Evolutionary conservation across 2,113 vertebrate species (phyloP), one percentile per base, ranked within the genome.

Genomic region (Ammodytes dubius): DNA sequence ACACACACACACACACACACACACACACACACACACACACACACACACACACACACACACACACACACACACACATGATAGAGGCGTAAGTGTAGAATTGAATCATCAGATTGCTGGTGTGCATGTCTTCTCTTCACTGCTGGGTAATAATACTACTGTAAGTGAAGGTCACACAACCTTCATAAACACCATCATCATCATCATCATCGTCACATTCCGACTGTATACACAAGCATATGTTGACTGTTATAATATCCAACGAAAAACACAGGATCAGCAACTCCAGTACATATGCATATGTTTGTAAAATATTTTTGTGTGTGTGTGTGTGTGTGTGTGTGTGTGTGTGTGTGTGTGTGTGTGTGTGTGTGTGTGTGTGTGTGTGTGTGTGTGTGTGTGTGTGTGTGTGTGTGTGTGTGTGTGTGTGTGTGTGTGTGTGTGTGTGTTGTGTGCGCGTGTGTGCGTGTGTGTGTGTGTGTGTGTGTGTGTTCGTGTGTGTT

Each of bases 401-500:
- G 27, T 69, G 74, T 83, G 40, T 27, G 45, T 40, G 60, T 58
- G 70, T 70, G 37, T 54, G 65, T 81, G 70, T 79, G 70, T 64
- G 60, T 53, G 81, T 70, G 77, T 71, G 74, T 84, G 42, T 53
- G 66, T 37, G 58, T 68, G 74, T 79, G 50, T 27, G 74, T 77
- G 67, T 75, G 72, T 54, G 59, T 59, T n/a, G 83, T 74, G 85
- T 84, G 58, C 78, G 82, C 83, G 79, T 77, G 73, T 65, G 67
- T 70, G 77, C 72, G 87, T 82, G 63, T 53, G 75, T 46, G 79
- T 61, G 79, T 75, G 82, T 74, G 73, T 66, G 79, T 66, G 84
- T 82, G 83, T 94, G 58, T 52, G 81, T 82, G 77, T 92, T 82
- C 88, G 90, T 88, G 87, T 83, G 77, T 89, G 93, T 91, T 93